Evolutionary conservation across 2,888 invertebrate genomes (phyloP).

Genomic region (Coronaproctus castanopsis): DNA sequence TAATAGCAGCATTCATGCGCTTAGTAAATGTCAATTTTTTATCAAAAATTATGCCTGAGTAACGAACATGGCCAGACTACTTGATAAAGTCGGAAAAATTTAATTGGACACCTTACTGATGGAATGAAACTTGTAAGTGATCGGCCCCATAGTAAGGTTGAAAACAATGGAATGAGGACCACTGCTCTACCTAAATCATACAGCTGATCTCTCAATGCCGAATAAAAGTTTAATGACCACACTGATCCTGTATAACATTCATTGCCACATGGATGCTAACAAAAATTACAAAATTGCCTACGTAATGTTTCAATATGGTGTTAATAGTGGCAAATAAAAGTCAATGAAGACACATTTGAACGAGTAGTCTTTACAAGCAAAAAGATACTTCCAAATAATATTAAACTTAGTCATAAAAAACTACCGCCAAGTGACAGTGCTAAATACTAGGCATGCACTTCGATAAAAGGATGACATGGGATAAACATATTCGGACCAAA

Average conservation of each 20-base stretch:
- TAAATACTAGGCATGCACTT: not conserved
- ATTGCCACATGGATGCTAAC: not conserved
- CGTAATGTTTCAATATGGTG: not conserved
- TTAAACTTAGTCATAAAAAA: not conserved
- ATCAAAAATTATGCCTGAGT: too few relatives aligned
- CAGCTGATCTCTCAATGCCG: not conserved
- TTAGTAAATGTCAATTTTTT: too few relatives aligned
- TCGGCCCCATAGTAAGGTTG: too few relatives aligned
- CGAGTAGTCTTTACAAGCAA: not conserved
- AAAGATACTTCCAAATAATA: not conserved
- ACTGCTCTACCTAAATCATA: not conserved
- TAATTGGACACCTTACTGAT: too few relatives aligned
- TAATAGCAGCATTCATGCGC: too few relatives aligned
- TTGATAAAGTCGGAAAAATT: too few relatives aligned
- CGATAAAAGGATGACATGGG: not conserved
- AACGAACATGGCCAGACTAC: too few relatives aligned
- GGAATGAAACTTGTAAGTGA: too few relatives aligned
- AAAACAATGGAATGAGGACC: not conserved
- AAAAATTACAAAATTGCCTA: not conserved
- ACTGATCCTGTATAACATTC: not conserved
- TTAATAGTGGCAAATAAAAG: not conserved
- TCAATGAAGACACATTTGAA: not conserved
- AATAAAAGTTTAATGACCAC: not conserved
- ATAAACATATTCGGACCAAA: not conserved
- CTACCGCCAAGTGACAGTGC: not conserved